Evolutionary conservation across 2,888 invertebrate species (phyloP).

Genomic region (Plusia festucae): DNA sequence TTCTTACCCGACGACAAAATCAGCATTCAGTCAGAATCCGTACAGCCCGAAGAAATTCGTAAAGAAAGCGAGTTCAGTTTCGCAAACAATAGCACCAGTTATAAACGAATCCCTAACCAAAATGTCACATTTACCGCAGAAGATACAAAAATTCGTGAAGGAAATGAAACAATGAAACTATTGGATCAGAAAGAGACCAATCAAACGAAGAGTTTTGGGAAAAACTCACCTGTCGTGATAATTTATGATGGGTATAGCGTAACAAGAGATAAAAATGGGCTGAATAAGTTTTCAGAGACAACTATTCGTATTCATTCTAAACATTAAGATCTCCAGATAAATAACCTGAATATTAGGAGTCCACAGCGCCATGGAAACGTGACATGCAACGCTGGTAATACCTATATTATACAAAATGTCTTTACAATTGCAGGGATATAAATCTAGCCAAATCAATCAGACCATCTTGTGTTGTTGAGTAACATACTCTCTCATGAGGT

Average conservation of each 20-base stretch:
- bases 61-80: slow-evolving; percentile 75
- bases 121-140: slow-evolving; percentile 80
- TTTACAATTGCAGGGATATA: no score
- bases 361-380: neutral
- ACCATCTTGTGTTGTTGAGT: no score
- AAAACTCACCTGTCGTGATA: slow-evolving; percentile 71
- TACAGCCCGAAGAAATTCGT: slow-evolving; percentile 73
- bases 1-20: slow-evolving; percentile 68
- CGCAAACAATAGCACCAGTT: slow-evolving; percentile 77
- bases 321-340: neutral
- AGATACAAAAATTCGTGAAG: slow-evolving; percentile 79
- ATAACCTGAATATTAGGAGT: neutral
- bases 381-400: neutral
- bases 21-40: slow-evolving; percentile 66
- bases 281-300: slow-evolving; percentile 78
- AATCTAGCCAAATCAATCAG: no score
- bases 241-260: slow-evolving; percentile 86
- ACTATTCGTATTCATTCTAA: slow-evolving; percentile 73
- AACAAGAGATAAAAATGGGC: slow-evolving; percentile 81
- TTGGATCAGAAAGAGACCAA: slow-evolving; percentile 53
- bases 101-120: slow-evolving; percentile 81
- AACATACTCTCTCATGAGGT: no score
- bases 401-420: no score
- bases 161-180: slow-evolving; percentile 76
- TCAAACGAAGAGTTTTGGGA: slow-evolving; percentile 55